Percentiles rank a stretch among this genome's conserved stretches.
Conservation (phyloP, 2,797 vertebrate genomes). For the Micrastur ruficollis region DNA sequence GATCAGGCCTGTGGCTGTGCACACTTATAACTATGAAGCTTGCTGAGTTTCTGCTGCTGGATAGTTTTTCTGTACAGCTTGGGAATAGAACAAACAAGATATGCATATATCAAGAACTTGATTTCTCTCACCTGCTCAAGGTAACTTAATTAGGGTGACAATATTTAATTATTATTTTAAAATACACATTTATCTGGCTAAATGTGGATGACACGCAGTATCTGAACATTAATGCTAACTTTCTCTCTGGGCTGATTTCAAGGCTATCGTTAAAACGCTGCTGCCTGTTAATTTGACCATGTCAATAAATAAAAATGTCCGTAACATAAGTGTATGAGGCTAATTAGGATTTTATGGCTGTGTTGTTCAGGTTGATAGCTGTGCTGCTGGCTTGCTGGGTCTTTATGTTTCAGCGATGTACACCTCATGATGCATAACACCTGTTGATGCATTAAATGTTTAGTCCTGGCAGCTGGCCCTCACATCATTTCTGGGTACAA, state of each 20-base stretch:
- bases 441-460: constrained; percentile 56
- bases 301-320: constrained; percentile 64
- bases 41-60: not conserved
- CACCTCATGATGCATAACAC: constrained; percentile 61
- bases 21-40: not conserved
- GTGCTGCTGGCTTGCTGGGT: constrained; percentile 31
- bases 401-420: constrained; percentile 60
- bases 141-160: not conserved
- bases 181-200: not conserved
- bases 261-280: constrained; percentile 47
- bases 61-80: not conserved
- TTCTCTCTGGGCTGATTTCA: constrained; percentile 37
- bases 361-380: constrained; percentile 60
- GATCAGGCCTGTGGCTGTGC: not conserved
- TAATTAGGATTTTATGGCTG: constrained; percentile 63
- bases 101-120: not conserved
- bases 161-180: constrained; percentile 2
- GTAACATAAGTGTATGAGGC: constrained; percentile 43
- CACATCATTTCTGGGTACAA: not conserved
- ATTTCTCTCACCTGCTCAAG: not conserved
- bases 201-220: not conserved
- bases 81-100: not conserved
- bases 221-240: constrained; percentile 3
- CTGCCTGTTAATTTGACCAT: constrained; percentile 59
- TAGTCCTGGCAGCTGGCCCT: constrained; percentile 51